Evolutionary conservation across 2,888 invertebrate species (phyloP), one percentile per base, ranked within the genome.

Genomic region (Agrotis ipsilon): DNA sequence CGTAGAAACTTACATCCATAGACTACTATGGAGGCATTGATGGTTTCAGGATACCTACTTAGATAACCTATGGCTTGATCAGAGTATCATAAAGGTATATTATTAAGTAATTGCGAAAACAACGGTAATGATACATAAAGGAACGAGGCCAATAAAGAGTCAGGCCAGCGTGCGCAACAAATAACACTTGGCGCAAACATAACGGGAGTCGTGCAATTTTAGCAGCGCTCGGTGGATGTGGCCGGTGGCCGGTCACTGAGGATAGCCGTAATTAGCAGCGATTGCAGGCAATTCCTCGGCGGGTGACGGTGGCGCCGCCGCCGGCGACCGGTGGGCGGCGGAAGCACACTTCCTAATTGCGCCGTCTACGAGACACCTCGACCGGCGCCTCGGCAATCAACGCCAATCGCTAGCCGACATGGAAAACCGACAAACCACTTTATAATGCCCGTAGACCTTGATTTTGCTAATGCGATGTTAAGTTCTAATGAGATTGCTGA

Each of bases 321-420:
- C 91, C 87, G 86, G 81, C 80, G 86, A 86, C 78, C 91, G 90
- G 96, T 96, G 96, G 96, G 96, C 96, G 96, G 96, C 96, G 96
- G 96, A 96, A 94, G 91, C 92, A 81, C 93, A 94, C 94, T 94
- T 96, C 96, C 96, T 96, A 95, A 96, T 96, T 96, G 93, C 92
- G 92, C 85, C 85, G 92, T 92, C 92, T 92, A 80, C 85, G 92
- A 90, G 95, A 94, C 95, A 96, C 96, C 96, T 95, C 93, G 89
- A 89, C 93, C 94, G 95, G 96, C 96, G 96, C 96, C 96, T 95
- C 90, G 90, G 87, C 92, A 95, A 95, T 95, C 95, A 94, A 93
- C 94, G 90, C 91, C 92, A 91, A 93, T 93, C 93, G 91, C 90
- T 90, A 88, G 84, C 84, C 78, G 75, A 87, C 89, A 89, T 86